Evolutionary conservation across 2,888 invertebrate genomes (phyloP).

Genomic region (Troglohyphantes excavatus): DNA sequence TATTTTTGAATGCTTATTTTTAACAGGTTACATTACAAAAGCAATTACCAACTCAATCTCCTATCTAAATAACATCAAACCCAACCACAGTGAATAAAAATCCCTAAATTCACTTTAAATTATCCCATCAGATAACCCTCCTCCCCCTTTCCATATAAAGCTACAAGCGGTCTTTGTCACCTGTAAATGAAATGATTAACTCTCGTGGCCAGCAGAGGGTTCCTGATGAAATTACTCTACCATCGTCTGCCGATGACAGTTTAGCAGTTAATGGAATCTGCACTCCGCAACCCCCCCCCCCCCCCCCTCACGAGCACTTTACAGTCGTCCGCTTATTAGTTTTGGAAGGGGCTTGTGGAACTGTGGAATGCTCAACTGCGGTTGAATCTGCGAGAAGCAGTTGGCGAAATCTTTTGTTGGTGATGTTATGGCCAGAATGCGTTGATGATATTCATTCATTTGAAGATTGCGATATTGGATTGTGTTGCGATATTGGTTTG

Average conservation of each 20-base stretch:
- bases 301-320: constrained; percentile 6
- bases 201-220: constrained; percentile 21
- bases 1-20: too few relatives aligned
- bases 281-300: constrained; percentile 9
- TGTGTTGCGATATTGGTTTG: too few relatives aligned
- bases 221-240: constrained; percentile 52
- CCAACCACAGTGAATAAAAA: too few relatives aligned
- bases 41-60: too few relatives aligned
- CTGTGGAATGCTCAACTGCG: background rate
- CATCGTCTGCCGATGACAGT: constrained; percentile 61
- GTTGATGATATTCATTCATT: too few relatives aligned
- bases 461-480: too few relatives aligned
- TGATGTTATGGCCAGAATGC: too few relatives aligned
- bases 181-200: constrained; percentile 70
- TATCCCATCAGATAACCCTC: background rate
- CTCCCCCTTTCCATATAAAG: background rate
- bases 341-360: constrained; percentile 20
- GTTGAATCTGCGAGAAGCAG: too few relatives aligned
- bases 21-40: too few relatives aligned
- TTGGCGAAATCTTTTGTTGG: too few relatives aligned
- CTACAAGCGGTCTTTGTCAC: constrained; percentile 30
- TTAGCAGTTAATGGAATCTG: constrained; percentile 51
- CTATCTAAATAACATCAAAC: too few relatives aligned
- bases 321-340: constrained; percentile 39
- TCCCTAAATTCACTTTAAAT: background rate